Conservation (phyloP, 2,888 invertebrate genomes). For the Zootermopsis nevadensis region DNA sequence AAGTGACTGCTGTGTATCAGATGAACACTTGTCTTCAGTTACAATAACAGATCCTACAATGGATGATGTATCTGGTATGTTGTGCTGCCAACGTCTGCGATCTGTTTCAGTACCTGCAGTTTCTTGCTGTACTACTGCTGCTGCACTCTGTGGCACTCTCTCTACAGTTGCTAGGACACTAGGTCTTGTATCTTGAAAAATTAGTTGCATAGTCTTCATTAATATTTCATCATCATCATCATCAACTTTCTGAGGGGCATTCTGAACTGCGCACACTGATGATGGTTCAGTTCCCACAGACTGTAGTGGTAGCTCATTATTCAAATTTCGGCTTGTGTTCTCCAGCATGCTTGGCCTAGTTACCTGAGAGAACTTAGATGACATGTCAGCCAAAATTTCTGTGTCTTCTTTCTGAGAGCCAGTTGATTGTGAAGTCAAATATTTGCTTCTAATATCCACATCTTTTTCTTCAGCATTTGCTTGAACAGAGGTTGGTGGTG, state of each 20-base stretch:
- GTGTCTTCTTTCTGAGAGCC: neutral
- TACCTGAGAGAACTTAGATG: neutral
- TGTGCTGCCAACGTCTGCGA: neutral
- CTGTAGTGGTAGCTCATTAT: neutral
- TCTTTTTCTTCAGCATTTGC: neutral
- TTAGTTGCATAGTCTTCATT: slow-evolving; percentile 33
- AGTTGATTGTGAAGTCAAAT: neutral
- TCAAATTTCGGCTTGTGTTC: slow-evolving; percentile 2
- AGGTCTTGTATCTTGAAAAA: slow-evolving; percentile 48
- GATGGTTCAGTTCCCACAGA: neutral
- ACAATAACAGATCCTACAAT: slow-evolving; percentile 11
- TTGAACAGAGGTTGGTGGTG: neutral
- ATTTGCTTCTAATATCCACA: neutral
- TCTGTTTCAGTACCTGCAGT: neutral
- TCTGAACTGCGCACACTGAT: neutral
- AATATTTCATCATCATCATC: slow-evolving; percentile 46
- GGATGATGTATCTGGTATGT: neutral
- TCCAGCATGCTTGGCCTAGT: slow-evolving; percentile 46
- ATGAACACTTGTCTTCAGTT: slow-evolving; percentile 2
- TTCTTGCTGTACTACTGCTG: neutral
- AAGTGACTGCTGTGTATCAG: neutral
- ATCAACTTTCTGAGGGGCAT: slow-evolving; percentile 27
- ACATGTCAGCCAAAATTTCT: neutral
- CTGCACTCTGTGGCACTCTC: neutral
- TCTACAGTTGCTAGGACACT: slow-evolving; percentile 45